A percentile compares a stretch with the other conserved stretches of the same genome.
Conservation (phyloP, 2,797 vertebrate genomes). For the Semaprochilodus insignis region DNA sequence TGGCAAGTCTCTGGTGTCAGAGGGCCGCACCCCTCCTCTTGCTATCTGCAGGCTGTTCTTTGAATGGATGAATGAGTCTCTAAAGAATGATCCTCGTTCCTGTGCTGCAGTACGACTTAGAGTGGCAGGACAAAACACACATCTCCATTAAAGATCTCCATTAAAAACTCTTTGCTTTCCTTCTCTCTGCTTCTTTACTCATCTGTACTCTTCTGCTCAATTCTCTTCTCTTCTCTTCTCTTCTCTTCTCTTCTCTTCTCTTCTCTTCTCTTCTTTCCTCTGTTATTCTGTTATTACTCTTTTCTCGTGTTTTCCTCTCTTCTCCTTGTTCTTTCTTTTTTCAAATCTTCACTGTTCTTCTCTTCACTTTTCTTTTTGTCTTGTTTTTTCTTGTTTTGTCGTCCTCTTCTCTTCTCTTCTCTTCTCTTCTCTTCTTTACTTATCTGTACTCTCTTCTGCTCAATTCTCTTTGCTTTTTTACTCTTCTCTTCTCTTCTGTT, state of each 20-base stretch:
- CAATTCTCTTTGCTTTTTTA: too few species aligned
- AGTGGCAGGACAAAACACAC: neutral
- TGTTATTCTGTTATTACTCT: neutral
- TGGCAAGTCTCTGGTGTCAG: neutral
- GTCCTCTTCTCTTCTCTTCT: neutral
- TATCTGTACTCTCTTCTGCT: too few species aligned
- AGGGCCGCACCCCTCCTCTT: neutral
- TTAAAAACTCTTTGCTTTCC: neutral
- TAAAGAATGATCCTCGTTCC: neutral
- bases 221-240: neutral
- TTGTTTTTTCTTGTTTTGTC: too few species aligned
- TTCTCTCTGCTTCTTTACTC: neutral
- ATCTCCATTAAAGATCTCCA: neutral
- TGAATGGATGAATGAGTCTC: neutral
- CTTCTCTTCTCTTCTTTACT: neutral
- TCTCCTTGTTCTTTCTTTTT: neutral
- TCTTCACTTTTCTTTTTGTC: too few species aligned
- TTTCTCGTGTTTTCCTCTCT: slow-evolving; percentile 10
- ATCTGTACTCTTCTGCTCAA: neutral
- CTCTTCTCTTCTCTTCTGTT: too few species aligned
- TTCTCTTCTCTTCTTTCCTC: neutral
- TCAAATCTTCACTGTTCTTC: too few species aligned
- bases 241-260: neutral
- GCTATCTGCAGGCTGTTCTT: neutral
- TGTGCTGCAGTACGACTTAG: neutral